Evolutionary conservation across 2,797 vertebrate species (phyloP), one percentile per base, ranked within the genome.

Genomic region (Rhinoraja longicauda): DNA sequence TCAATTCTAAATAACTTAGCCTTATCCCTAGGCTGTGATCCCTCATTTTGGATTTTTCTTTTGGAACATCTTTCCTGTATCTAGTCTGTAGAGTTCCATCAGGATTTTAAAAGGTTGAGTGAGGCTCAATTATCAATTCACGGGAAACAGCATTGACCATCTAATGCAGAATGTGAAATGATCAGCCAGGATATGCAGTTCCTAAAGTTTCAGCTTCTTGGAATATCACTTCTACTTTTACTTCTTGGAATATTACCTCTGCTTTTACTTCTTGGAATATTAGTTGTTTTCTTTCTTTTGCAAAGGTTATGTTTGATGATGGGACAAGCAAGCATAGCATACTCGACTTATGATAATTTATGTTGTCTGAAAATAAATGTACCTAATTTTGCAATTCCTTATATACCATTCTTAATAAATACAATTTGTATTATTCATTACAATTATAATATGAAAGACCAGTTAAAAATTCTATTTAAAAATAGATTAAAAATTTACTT

Each of bases 381-480:
- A 64, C 67, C 19, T 67, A 88, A 67, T 19, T 32, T 67, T 39
- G 19, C 32, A 64, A 88, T 88, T 88, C 17, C 21, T 88, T 67
- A 88, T 32, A 19, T 64, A 17, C 84, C 84, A 88, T 36, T 64
- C 84, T 88, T 88, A 88, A 88, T 67, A 64, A 88, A 13, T 36
- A 67, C 26, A 4, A 59, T 84, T 84, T 84, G 57, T 12, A 88
- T 36, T 67, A 67, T 88, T 88, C 84, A 88, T n/a, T 67, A 67
- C 64, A 88, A 88, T 73, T 73, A 73, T 73, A 36, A 36, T 64
- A 62, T 88, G 15, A 88, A 67, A 21, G 64, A 32, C 62, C 84
- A 88, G 64, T n/a, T 88, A 32, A 88, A 62, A 88, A 67, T 17
- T 67, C 84, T 53, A 53, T 53, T 53, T 53, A 53, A 53, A 53